These are phyloP conservation scores for Coelogynopora nodosa DNA, from an alignment of 2,888 invertebrate species.

Conservation along the genomic window DNA sequence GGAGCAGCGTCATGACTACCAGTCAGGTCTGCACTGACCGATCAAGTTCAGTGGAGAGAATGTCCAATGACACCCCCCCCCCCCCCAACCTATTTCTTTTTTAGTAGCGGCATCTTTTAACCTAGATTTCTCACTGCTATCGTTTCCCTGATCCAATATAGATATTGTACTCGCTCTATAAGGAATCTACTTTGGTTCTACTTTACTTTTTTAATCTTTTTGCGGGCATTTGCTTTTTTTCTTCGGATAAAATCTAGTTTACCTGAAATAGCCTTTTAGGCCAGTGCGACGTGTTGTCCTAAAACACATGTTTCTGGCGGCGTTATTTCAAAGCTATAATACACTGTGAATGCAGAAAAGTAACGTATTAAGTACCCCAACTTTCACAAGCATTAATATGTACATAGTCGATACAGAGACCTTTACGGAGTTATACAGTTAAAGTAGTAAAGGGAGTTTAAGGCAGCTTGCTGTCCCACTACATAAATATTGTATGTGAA, in stretches of 20 bases:
- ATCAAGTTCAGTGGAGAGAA: background rate
- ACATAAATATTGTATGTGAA: too few species aligned
- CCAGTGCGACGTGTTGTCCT: background rate
- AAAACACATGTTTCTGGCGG: background rate
- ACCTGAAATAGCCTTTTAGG: conserved; percentile 1
- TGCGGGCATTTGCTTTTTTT: background rate
- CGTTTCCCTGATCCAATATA: background rate
- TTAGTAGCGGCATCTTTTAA: background rate
- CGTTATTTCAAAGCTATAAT: background rate
- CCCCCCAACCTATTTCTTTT: background rate
- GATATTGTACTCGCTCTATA: background rate
- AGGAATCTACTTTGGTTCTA: background rate
- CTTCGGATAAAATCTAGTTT: background rate
- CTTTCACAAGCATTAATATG: too few species aligned
- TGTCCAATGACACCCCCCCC: background rate
- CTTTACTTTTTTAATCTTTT: background rate
- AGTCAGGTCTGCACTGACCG: background rate
- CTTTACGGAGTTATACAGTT: too few species aligned
- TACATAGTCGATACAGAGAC: too few species aligned
- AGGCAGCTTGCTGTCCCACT: too few species aligned
- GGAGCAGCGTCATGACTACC: too few species aligned
- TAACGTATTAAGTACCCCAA: too few species aligned
- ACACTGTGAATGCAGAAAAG: too few species aligned
- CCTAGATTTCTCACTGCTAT: background rate
- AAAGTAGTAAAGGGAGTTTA: too few species aligned